Evolutionary conservation across 1,140 invertebrate genomes (phyloP), one percentile per base, ranked within the genome.

Genomic region (Amyelois transitella): DNA sequence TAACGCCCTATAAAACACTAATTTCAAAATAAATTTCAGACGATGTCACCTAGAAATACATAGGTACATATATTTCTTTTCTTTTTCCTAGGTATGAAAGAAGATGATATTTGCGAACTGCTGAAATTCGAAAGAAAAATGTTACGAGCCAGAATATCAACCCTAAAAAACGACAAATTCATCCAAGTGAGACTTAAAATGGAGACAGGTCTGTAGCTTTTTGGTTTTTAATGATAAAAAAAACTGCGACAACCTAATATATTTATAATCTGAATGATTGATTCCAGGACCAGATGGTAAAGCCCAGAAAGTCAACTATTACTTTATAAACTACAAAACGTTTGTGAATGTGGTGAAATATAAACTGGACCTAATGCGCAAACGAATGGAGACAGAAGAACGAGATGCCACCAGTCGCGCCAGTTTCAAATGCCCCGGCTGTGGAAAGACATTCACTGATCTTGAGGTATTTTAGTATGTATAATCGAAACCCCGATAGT

Each of bases 261-360:
- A n/a, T n/a, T n/a, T n/a, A n/a, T n/a, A n/a, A n/a, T n/a, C n/a
- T n/a, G n/a, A n/a, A n/a, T n/a, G n/a, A n/a, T 18, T 50, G 17
- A 51, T 68, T 76, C 18, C 53, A 89, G 88, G 96, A 20, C 90
- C 92, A 2, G 97, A 99, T 90, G 96, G 96, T n/a, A 98, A 97
- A 90, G 96, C 96, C 17, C 97, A 97, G 73, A 96, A 97, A 91
- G 96, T 98, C 6, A 98, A 98, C 82, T 99, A 98, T 88, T 99
- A 98, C 85, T 99, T 97, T 75, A 98, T 99, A 60, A 98, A 98
- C 88, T 99, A 98, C 81, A 97, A 97, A 90, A 95, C 93, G 14
- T 98, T 99, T 89, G 97, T 99, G 2, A 99, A 99, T 90, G 96
- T 99, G 19, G 95, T 97, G 0, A 99, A 98, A 85, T 99, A 99